Conservation (phyloP, 2,888 invertebrate species). For the Scaptomyza polygonia region DNA sequence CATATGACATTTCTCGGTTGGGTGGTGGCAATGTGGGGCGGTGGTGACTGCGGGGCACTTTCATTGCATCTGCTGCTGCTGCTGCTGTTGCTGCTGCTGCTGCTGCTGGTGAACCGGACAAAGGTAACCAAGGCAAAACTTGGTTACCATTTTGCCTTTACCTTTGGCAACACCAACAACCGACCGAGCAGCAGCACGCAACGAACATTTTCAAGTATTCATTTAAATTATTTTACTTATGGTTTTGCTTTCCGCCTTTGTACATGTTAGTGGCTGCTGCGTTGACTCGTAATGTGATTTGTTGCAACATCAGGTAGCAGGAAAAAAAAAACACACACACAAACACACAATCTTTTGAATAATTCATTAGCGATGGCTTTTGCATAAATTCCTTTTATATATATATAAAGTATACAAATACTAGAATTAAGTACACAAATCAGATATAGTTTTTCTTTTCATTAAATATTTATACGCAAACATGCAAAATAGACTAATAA, state of each 20-base stretch:
- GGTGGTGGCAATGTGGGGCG: background rate
- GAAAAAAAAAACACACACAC: background rate
- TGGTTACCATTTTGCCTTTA: constrained; percentile 21
- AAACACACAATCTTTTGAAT: constrained; percentile 18
- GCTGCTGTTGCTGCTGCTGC: background rate
- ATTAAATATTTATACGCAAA: too few species aligned
- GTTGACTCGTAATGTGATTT: constrained; percentile 10
- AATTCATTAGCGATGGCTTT: constrained; percentile 27
- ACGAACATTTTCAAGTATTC: constrained; percentile 9
- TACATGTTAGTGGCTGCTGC: background rate
- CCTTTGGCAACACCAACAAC: background rate
- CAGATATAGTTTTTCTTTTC: too few species aligned
- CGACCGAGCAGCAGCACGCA: background rate
- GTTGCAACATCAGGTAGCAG: background rate
- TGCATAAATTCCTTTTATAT: constrained; percentile 5
- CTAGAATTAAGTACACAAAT: constrained; percentile 5
- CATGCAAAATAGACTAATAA: background rate
- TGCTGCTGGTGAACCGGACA: constrained; percentile 38
- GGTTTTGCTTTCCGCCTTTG: background rate
- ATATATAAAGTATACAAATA: background rate
- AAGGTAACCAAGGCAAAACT: constrained; percentile 68
- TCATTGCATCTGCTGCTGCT: background rate
- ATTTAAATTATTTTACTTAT: constrained; percentile 5
- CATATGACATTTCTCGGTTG: constrained; percentile 38
- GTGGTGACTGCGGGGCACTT: background rate